Evolutionary conservation across 64 coral and sea anemone species (phyloP).

Genomic region (Orbicella faveolata): DNA sequence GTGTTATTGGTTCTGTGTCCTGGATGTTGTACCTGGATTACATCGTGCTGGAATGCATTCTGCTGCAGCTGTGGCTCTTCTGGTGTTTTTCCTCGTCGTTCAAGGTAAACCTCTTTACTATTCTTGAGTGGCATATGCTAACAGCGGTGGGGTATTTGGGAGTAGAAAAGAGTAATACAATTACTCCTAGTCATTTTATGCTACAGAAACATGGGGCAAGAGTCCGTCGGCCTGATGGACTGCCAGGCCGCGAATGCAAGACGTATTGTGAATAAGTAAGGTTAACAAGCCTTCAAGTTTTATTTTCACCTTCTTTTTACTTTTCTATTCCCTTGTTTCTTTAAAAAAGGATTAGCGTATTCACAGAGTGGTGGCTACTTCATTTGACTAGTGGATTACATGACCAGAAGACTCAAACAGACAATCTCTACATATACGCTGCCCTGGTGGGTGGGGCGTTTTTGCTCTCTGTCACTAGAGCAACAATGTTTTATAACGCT

Average conservation of each 20-base stretch:
- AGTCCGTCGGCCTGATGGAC: no score
- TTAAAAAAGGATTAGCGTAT: not conserved
- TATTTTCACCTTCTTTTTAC: no score
- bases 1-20: conserved; percentile 19
- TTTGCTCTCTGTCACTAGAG: conserved; percentile 35
- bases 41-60: conserved; percentile 13
- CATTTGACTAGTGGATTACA: not conserved
- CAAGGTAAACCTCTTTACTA: not conserved
- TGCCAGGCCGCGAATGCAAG: no score
- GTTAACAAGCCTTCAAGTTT: no score
- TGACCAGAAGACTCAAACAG: not conserved
- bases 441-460: conserved; percentile 16
- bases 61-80: no score
- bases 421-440: conserved; percentile 25
- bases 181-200: no score
- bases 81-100: not conserved
- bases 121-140: no score
- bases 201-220: no score
- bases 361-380: conserved; percentile 49
- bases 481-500: not conserved
- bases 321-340: no score
- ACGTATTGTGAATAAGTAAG: no score
- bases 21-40: conserved; percentile 32
- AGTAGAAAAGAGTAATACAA: no score
- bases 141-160: no score